Percentiles rank a stretch among this genome's conserved stretches.
Evolutionary conservation across 2,888 invertebrate species (phyloP).

Genomic region (Crematogaster levior): DNA sequence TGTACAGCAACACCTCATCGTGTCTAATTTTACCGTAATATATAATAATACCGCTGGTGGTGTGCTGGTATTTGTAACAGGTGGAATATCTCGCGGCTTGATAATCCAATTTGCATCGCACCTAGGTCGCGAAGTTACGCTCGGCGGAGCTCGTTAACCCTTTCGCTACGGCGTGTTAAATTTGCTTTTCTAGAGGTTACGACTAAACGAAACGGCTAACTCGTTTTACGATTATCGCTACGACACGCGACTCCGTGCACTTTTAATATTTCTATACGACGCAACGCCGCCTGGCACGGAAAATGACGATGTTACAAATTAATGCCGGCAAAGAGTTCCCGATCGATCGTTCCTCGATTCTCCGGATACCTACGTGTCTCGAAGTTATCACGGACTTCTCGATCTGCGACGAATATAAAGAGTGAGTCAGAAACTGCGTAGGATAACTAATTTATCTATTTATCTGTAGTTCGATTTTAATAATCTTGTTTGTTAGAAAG

Average conservation of each 20-base stretch:
- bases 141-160: constrained; percentile 31
- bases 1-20: not conserved
- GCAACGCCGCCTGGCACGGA: not conserved
- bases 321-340: not conserved
- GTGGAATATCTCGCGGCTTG: constrained; percentile 28
- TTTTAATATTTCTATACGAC: not conserved
- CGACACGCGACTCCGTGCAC: not conserved
- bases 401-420: not conserved
- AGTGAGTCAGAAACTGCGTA: constrained; percentile 26
- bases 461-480: not conserved
- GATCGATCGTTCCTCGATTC: not conserved
- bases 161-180: constrained; percentile 10
- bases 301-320: constrained; percentile 18
- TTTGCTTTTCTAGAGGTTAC: constrained; percentile 26
- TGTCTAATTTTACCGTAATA: constrained; percentile 37
- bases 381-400: not conserved
- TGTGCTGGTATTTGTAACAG: constrained; percentile 28
- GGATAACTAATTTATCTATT: not conserved
- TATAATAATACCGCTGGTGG: too few species aligned
- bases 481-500: not conserved
- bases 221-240: not conserved
- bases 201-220: constrained; percentile 10
- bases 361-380: not conserved
- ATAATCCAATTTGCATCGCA: constrained; percentile 32
- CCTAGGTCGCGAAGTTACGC: constrained; percentile 6